phyloP scores from a whole-genome alignment of 2,888 invertebrate species.

The Drosophila meridiana region DNA sequence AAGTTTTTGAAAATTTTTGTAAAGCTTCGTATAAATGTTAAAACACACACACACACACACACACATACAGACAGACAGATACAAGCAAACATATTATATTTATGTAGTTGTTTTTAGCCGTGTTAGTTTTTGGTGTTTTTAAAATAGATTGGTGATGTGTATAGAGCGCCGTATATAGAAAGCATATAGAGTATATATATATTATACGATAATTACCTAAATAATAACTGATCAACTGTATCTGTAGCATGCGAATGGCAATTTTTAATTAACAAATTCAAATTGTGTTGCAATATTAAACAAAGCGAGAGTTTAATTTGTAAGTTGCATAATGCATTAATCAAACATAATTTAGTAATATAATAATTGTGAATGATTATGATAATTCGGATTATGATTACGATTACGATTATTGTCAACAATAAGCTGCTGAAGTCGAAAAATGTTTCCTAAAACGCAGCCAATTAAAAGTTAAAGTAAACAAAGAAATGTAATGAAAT shows the following conservation, averaged over 20 bases:
- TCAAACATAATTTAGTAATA: constrained; percentile 23
- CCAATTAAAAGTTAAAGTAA: constrained; percentile 38
- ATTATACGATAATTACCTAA: constrained; percentile 73
- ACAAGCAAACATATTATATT: constrained; percentile 46
- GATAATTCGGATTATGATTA: not conserved
- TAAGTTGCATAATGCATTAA: constrained; percentile 65
- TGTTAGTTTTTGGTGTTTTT: constrained; percentile 78
- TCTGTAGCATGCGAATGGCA: constrained; percentile 69
- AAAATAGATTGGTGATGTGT: constrained; percentile 73
- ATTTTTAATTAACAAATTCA: constrained; percentile 62
- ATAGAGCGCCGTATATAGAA: constrained; percentile 63
- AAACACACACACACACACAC: constrained; percentile 28
- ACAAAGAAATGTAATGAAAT: constrained; percentile 17
- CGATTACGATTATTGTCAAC: constrained; percentile 45
- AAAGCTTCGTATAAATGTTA: constrained; percentile 36
- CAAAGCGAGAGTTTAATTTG: constrained; percentile 47
- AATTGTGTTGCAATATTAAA: constrained; percentile 75
- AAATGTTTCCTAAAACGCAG: constrained; percentile 73
- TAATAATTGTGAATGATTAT: constrained; percentile 8
- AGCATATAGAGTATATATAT: constrained; percentile 49
- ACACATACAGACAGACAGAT: constrained; percentile 33
- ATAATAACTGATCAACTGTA: constrained; percentile 58
- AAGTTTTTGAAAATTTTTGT: constrained; percentile 34
- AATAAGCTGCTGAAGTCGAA: constrained; percentile 61
- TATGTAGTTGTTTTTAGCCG: constrained; percentile 73